Evolutionary conservation across 1,140 invertebrate species (phyloP), one percentile per base, ranked within the genome.

Genomic region (Tetranychus urticae): DNA sequence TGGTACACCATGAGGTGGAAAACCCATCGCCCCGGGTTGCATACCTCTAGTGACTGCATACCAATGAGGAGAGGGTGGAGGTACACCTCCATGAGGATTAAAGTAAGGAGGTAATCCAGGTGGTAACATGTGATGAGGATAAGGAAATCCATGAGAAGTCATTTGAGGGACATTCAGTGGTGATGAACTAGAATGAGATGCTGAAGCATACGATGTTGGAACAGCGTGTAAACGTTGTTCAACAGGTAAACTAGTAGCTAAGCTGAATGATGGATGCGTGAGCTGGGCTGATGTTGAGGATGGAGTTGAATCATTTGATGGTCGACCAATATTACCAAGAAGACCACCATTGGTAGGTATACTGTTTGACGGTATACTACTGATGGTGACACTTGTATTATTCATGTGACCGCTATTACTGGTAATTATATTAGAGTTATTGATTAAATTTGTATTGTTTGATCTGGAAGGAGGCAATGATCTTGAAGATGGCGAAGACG

Each of bases 41-140:
- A 56, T 10, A 35, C 55, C 58, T 48, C 42, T 46, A 5, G 58
- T 23, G n/a, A 37, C 48, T 33, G 52, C 33, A 56, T 64, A 64
- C 60, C 52, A 62, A 56, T 61, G 61, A 31, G 63, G 54, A 12
- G 35, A 36, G 0, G 62, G 62, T 2, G 59, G 56, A n/a, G 62
- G n/a, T 6, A 5, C 39, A 23, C 23, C 23, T 14, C 62, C 62
- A 33, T 58, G 50, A 5, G 48, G 14, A 7, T 12, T 10, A 33
- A 55, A 56, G 35, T 56, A 36, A 8, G 58, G 23, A 14, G 8
- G 5, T 5, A 35, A 31, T 2, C 5, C 42, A 39, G 59, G 55
- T 45, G 56, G 39, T n/a, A 42, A 45, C 13, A 54, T 56, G 7
- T 33, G 55, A 5, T 13, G 45, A 10, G 10, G 31, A 45, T 59